Percentiles rank a stretch among this genome's conserved stretches.
phyloP scores from a whole-genome alignment of 2,113 vertebrate species.

The cattle (Bos taurus) region DNA sequence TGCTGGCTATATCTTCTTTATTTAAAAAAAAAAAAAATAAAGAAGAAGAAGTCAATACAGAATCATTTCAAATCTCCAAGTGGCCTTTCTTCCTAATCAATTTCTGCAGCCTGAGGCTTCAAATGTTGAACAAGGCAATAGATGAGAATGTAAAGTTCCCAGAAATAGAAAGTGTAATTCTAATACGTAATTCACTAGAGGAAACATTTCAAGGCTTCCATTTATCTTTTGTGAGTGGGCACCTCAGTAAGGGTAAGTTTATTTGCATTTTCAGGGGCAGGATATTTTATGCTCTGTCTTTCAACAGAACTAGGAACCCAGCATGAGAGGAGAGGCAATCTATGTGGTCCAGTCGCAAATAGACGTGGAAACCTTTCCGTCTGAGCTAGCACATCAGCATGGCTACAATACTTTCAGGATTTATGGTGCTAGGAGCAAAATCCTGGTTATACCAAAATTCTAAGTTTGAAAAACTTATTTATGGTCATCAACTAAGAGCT shows the following conservation, averaged over 20 bases:
- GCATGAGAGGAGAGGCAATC: not conserved
- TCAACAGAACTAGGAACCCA: not conserved
- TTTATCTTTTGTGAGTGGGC: constrained; percentile 48
- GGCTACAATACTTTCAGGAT: too few relatives aligned
- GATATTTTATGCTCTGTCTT: not conserved
- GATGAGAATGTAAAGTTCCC: constrained; percentile 28
- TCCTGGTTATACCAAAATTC: not conserved
- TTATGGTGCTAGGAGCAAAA: not conserved
- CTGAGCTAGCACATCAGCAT: not conserved
- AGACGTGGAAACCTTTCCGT: not conserved
- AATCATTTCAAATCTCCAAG: constrained; percentile 53
- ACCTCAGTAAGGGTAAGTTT: not conserved
- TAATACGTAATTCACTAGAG: constrained; percentile 52
- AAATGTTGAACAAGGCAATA: constrained; percentile 45
- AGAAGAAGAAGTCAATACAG: constrained; percentile 38
- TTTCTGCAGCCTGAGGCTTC: constrained; percentile 50
- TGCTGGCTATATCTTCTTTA: constrained; percentile 13
- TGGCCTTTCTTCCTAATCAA: constrained; percentile 56
- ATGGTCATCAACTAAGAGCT: not conserved
- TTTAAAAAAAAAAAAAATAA: not conserved
- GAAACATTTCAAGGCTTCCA: constrained; percentile 49
- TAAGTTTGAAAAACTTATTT: not conserved
- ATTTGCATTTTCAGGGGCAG: constrained; percentile 62
- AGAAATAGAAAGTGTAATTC: constrained; percentile 60
- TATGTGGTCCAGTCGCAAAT: not conserved